phyloP scores from a whole-genome alignment of 2,797 vertebrate genomes.

The Glossophaga mutica region DNA sequence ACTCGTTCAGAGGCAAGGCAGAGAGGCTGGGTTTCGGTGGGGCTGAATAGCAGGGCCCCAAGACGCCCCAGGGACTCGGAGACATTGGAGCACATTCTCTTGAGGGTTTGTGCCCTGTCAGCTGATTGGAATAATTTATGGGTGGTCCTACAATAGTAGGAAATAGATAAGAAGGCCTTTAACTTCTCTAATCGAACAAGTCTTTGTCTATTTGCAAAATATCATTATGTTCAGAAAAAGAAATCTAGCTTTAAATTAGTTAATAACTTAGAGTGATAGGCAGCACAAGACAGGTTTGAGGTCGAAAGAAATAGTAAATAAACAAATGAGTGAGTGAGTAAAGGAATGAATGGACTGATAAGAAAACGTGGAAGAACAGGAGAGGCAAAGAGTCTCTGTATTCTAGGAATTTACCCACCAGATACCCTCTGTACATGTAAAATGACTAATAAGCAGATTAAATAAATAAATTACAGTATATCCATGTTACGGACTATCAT shows the following conservation, averaged over 20 bases:
- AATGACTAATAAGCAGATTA: not conserved
- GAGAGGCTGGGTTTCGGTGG: not conserved
- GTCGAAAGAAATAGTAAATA: constrained; percentile 12
- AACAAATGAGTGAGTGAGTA: not conserved
- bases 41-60: not conserved
- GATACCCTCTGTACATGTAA: not conserved
- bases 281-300: not conserved
- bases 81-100: not conserved
- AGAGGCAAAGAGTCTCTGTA: not conserved
- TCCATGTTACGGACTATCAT: not conserved
- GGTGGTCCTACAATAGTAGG: not conserved
- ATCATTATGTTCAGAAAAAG: not conserved
- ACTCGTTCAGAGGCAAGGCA: not conserved
- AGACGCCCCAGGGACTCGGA: not conserved
- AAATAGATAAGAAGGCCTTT: not conserved
- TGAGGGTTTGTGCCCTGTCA: not conserved
- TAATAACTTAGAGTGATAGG: not conserved
- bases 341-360: not conserved
- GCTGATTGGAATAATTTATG: not conserved
- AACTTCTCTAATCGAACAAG: not conserved
- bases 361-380: not conserved
- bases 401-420: constrained; percentile 16
- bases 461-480: not conserved
- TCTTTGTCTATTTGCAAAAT: constrained; percentile 12
- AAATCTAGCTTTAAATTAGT: not conserved